Evolutionary conservation across 2,888 invertebrate genomes (phyloP).

Genomic region (Cyclophora punctaria): DNA sequence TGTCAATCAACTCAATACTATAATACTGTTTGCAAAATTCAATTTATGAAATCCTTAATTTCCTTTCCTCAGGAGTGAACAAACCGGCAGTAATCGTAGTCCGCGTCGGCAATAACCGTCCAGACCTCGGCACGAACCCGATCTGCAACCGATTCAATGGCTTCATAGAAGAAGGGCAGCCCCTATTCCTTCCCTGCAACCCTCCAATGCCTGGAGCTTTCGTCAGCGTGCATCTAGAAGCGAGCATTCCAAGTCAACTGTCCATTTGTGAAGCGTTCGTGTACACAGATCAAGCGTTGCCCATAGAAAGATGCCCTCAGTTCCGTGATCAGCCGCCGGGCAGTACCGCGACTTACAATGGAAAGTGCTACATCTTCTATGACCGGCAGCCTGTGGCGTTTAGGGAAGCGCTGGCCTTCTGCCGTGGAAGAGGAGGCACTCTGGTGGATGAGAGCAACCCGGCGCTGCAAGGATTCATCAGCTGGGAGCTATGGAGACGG

Average conservation of each 20-base stretch:
- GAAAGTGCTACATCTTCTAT: slow-evolving; percentile 96
- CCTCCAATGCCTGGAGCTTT: slow-evolving; percentile 97
- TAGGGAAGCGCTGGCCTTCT: slow-evolving; percentile 86
- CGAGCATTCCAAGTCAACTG: slow-evolving; percentile 81
- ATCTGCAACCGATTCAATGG: slow-evolving; percentile 94
- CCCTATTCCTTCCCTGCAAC: slow-evolving; percentile 93
- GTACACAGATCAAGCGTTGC: slow-evolving; percentile 92
- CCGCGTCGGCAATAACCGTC: slow-evolving; percentile 93
- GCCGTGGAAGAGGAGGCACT: slow-evolving; percentile 87
- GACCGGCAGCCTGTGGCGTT: slow-evolving; percentile 88
- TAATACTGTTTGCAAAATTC: not conserved
- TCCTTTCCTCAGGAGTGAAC: slow-evolving; percentile 74
- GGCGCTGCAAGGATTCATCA: slow-evolving; percentile 93
- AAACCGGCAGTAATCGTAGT: slow-evolving; percentile 91
- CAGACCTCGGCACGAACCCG: slow-evolving; percentile 92
- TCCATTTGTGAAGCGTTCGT: slow-evolving; percentile 96
- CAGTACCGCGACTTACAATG: slow-evolving; percentile 93
- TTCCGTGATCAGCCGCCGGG: slow-evolving; percentile 95
- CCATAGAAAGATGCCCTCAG: slow-evolving; percentile 93
- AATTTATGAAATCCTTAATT: not conserved
- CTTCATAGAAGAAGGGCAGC: slow-evolving; percentile 90
- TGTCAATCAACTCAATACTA: no score
- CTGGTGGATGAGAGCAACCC: slow-evolving; percentile 95
- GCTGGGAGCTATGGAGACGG: slow-evolving; percentile 94
- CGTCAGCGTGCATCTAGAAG: slow-evolving; percentile 92